A percentile compares a stretch with the other conserved stretches of the same genome.
Evolutionary conservation across 2,888 invertebrate genomes (phyloP).

Genomic region (Nomada lathburiana): DNA sequence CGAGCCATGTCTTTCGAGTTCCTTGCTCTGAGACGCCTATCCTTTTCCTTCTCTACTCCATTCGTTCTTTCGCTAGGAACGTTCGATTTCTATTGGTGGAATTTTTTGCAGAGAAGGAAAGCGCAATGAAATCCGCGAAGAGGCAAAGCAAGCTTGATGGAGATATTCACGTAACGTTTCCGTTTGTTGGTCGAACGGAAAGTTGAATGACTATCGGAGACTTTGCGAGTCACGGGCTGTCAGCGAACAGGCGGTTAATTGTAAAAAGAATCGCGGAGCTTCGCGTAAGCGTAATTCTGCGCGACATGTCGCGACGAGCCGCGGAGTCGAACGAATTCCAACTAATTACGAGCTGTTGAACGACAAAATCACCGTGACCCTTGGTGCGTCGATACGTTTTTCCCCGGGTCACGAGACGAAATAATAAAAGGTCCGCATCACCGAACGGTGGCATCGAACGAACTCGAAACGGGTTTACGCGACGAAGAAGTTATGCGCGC

Average conservation of each 20-base stretch:
- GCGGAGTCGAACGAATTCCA: neutral
- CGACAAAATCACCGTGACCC: slow-evolving; percentile 19
- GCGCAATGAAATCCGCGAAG: neutral
- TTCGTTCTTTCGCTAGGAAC: neutral
- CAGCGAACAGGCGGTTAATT: slow-evolving; percentile 28
- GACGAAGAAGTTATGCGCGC: slow-evolving; percentile 16
- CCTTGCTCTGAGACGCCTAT: slow-evolving; percentile 23
- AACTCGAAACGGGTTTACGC: too few species aligned
- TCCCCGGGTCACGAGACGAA: neutral
- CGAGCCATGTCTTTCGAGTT: slow-evolving; percentile 31
- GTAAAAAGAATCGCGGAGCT: slow-evolving; percentile 1
- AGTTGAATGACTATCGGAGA: neutral
- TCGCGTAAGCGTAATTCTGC: neutral
- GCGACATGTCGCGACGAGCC: neutral
- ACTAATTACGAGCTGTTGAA: slow-evolving; percentile 21
- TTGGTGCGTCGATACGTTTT: neutral
- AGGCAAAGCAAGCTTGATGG: neutral
- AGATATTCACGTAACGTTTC: neutral
- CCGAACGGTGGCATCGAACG: neutral
- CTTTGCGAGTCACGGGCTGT: slow-evolving; percentile 40
- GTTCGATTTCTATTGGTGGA: slow-evolving; percentile 6
- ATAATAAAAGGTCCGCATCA: neutral
- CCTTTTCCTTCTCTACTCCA: slow-evolving; percentile 15
- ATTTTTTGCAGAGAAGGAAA: neutral
- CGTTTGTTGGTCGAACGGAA: neutral